Base-by-base conservation (phyloP, 2,797 vertebrate genomes). In the Falco cherrug region DNA sequence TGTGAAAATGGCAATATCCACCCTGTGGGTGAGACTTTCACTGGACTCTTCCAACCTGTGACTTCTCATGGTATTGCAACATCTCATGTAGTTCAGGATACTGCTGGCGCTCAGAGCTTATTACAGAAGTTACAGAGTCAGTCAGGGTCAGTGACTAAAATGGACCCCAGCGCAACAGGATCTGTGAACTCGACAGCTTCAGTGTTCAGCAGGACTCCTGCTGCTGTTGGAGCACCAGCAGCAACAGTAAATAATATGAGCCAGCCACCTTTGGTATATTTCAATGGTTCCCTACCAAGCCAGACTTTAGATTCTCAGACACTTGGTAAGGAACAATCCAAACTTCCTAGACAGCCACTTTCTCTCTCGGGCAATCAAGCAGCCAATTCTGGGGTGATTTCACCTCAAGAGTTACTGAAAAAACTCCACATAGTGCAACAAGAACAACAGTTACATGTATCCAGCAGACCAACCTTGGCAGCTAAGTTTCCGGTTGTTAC, bases 401-500 rank as follows among this genome's bases (percentile, higher is more conserved):
- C 99, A 6, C 98, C 99, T 57, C 98, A 99, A 14, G 99, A 99
- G 95, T 97, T 99, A 21, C 76, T 99, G 86, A 98, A 98, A 82
- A 99, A 98, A 88, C 99, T 99, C 20, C 99, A 99, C 93, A 96
- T 98, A 24, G 99, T 99, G 37, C 99, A 99, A 64, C 99, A 99
- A 91, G 99, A 99, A 28, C 99, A 99, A 86, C 98, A 98, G 87
- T 93, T 98, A 47, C 97, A 94, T 0, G 91, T 97, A 2, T 91
- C 98, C 56, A 95, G 84, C 43, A 98, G 98, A 16, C 98, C 98
- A 1, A 98, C 98, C 9, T 89, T 99, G 91, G 99, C 99, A 8
- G 99, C 99, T 24, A 98, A 98, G 68, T 99, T 99, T 96, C 98
- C 98, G 18, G 97, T 97, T 24, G 97, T 95, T n/a, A n/a, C 97